A percentile compares a stretch with the other conserved stretches of the same genome.
phyloP scores from a whole-genome alignment of 2,888 invertebrate species.

The Cabera pusaria region DNA sequence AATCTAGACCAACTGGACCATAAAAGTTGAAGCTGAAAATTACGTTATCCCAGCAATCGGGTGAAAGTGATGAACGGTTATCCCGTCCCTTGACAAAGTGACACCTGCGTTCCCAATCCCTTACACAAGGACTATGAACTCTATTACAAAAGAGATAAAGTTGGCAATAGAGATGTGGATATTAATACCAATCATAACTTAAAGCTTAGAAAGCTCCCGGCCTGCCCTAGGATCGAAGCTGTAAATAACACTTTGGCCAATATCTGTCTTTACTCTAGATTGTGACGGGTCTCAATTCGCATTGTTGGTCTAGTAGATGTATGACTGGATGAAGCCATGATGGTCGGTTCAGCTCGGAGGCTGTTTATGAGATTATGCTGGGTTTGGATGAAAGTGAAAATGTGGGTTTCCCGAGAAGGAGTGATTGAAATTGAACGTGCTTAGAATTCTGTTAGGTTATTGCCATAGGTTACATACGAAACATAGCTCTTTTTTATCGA shows the following conservation, averaged over 20 bases:
- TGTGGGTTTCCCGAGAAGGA: too few relatives aligned
- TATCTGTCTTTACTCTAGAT: conserved; percentile 64
- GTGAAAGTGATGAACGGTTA: conserved; percentile 44
- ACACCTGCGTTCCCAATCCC: conserved; percentile 34
- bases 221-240: conserved; percentile 47
- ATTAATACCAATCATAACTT: conserved; percentile 48
- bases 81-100: conserved; percentile 35
- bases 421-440: too few relatives aligned
- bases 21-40: conserved; percentile 24
- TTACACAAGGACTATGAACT: conserved; percentile 17
- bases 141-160: conserved; percentile 16
- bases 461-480: too few relatives aligned
- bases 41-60: conserved; percentile 41
- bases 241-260: conserved; percentile 60
- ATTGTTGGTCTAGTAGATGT: conserved; percentile 54
- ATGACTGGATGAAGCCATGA: conserved; percentile 36
- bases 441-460: too few relatives aligned
- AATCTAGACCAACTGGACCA: conserved; percentile 6
- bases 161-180: conserved; percentile 7
- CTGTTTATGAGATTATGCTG: conserved; percentile 3
- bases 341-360: conserved; percentile 5
- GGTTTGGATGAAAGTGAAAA: conserved; percentile 4
- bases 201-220: conserved; percentile 66
- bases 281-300: conserved; percentile 56
- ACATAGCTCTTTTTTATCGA: too few relatives aligned